Evolutionary conservation across 2,888 invertebrate genomes (phyloP).

Genomic region (Drosophila tripunctata): DNA sequence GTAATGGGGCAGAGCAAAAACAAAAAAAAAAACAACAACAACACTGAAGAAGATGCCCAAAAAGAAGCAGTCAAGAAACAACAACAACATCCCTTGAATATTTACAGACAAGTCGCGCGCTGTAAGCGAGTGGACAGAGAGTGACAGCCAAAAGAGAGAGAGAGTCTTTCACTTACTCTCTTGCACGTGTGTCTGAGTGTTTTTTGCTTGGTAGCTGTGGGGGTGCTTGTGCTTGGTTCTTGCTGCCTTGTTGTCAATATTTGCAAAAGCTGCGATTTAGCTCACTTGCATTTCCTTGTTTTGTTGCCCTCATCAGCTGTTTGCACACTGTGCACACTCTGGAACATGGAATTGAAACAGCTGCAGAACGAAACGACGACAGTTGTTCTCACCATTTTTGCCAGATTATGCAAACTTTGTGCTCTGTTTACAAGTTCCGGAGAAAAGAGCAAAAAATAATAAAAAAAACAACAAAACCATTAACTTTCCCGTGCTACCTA

Average conservation of each 20-base stretch:
- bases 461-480: neutral
- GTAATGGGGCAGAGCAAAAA: constrained; percentile 45
- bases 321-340: constrained; percentile 33
- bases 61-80: constrained; percentile 36
- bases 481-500: constrained; percentile 15
- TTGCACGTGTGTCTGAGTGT: neutral
- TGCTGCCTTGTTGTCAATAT: constrained; percentile 44
- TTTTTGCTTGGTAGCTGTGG: neutral
- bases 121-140: constrained; percentile 4
- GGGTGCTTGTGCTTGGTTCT: constrained; percentile 2
- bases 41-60: constrained; percentile 64
- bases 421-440: constrained; percentile 16
- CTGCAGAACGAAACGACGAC: constrained; percentile 25
- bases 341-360: constrained; percentile 60
- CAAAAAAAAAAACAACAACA: constrained; percentile 51
- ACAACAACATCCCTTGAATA: constrained; percentile 42
- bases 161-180: neutral
- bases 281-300: constrained; percentile 67
- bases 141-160: constrained; percentile 5
- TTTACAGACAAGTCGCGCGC: constrained; percentile 8
- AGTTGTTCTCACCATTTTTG: constrained; percentile 16
- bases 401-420: constrained; percentile 36
- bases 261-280: constrained; percentile 55
- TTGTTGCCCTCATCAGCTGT: constrained; percentile 55
- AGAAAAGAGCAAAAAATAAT: constrained; percentile 1